A percentile compares a stretch with the other conserved stretches of the same genome.
phyloP scores from a whole-genome alignment of 2,797 vertebrate species.

The Oreonectes daqikongensis region DNA sequence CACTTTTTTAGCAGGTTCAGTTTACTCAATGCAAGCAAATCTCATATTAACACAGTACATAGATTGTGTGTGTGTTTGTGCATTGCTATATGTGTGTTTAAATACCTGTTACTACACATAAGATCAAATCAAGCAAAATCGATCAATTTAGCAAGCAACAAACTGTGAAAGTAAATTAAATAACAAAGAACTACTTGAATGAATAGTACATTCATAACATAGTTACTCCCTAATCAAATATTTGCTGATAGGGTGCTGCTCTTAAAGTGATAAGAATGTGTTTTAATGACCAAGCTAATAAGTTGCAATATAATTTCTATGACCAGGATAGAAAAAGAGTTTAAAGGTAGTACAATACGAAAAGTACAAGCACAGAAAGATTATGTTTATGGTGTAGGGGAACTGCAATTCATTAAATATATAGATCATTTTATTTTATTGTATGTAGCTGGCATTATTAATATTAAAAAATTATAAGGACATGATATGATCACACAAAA shows the following conservation, averaged over 20 bases:
- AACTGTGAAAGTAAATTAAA: not conserved
- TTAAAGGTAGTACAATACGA: not conserved
- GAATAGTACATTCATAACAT: constrained; percentile 6
- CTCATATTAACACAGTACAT: constrained; percentile 23
- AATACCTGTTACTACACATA: not conserved
- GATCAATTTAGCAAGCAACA: not conserved
- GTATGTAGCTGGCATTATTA: too few species aligned
- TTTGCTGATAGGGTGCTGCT: constrained; percentile 67
- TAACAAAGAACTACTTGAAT: constrained; percentile 34
- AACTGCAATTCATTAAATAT: too few species aligned
- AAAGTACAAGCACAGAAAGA: not conserved
- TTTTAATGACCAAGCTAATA: constrained; percentile 18
- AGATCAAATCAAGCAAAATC: not conserved
- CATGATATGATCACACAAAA: too few species aligned
- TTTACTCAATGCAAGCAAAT: not conserved
- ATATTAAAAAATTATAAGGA: too few species aligned
- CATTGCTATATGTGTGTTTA: not conserved
- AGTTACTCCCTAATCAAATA: constrained; percentile 72
- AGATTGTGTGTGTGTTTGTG: constrained; percentile 47
- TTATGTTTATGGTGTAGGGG: not conserved
- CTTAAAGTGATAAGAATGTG: constrained; percentile 51
- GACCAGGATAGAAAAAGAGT: not conserved
- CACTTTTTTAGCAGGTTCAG: too few species aligned
- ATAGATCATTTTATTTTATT: not conserved
- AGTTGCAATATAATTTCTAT: not conserved